Evolutionary conservation across 2,113 vertebrate genomes (phyloP).

Genomic region (Anas platyrhynchos): DNA sequence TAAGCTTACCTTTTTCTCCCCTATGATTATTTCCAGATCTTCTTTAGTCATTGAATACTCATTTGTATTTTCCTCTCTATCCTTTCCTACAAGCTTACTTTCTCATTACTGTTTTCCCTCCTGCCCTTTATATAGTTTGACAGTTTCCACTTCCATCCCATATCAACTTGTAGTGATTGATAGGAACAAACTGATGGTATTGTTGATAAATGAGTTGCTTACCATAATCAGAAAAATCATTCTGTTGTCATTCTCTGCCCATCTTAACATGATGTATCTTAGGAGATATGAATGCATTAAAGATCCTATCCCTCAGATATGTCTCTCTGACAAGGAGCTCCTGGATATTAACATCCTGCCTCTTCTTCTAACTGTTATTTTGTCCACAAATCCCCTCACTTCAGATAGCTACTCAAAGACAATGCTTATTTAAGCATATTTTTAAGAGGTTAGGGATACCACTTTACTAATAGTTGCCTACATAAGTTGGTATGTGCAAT

Average conservation of each 20-base stretch:
- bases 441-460: not conserved
- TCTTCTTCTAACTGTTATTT: not conserved
- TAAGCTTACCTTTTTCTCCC: not conserved
- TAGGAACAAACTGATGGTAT: not conserved
- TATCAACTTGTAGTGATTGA: not conserved
- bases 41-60: not conserved
- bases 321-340: not conserved
- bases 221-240: not conserved
- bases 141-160: not conserved
- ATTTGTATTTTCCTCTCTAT: not conserved
- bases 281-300: not conserved
- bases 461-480: fast-evolving
- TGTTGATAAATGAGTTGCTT: not conserved
- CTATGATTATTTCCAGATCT: not conserved
- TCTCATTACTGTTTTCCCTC: not conserved
- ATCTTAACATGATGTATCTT: not conserved
- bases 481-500: not conserved
- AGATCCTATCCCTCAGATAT: not conserved
- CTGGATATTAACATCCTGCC: not conserved
- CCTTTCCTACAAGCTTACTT: not conserved
- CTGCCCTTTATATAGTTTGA: not conserved
- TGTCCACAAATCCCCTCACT: not conserved
- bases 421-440: not conserved
- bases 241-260: not conserved
- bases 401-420: not conserved